Evolutionary conservation across 2,113 vertebrate genomes (phyloP), one percentile per base, ranked within the genome.

Genomic region (Oostethus manadensis): DNA sequence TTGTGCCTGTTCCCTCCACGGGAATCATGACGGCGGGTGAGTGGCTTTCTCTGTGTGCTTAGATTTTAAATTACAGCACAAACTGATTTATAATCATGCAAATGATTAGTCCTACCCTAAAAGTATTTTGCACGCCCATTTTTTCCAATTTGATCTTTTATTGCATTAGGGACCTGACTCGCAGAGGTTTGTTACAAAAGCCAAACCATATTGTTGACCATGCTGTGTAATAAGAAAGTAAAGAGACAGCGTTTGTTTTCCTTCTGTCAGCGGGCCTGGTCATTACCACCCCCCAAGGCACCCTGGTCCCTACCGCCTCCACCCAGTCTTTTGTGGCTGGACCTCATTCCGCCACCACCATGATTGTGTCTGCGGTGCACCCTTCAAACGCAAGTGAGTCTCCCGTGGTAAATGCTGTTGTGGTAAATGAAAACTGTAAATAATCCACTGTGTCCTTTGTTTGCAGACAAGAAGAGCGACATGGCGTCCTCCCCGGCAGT

Each of bases 1-100:
- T 98, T 69, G 92, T 97, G 78, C 94, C 95, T 10, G 94, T 98
- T 58, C 90, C 94, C 10, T 94, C 95, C 64, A 92, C 95, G 10
- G 94, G 95, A 54, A 94, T 98, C 81, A 96, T 98, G 95, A 94
- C 94, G 45, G 92, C 96, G 81, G 94, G 94, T 98, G 68, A 79
- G 83, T 48, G 51, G 17, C 22, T 42, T 8, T 8, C 11, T 49
- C 43, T 54, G 0, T 1, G 22, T 17, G 47, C 22, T 29, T 15
- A 21, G 17, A 49, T 49, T 55, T 55, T n/a, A n/a, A n/a, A n/a
- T n/a, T n/a, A n/a, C n/a, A n/a, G n/a, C n/a, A n/a, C n/a, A n/a
- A n/a, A n/a, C n/a, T n/a, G n/a, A n/a, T n/a, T n/a, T n/a, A n/a
- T n/a, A n/a, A n/a, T n/a, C n/a, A n/a, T n/a, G n/a, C n/a, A n/a